These are phyloP conservation scores for Festucalex cinctus DNA, from an alignment of 2,113 vertebrate genomes.

Conservation along the genomic window DNA sequence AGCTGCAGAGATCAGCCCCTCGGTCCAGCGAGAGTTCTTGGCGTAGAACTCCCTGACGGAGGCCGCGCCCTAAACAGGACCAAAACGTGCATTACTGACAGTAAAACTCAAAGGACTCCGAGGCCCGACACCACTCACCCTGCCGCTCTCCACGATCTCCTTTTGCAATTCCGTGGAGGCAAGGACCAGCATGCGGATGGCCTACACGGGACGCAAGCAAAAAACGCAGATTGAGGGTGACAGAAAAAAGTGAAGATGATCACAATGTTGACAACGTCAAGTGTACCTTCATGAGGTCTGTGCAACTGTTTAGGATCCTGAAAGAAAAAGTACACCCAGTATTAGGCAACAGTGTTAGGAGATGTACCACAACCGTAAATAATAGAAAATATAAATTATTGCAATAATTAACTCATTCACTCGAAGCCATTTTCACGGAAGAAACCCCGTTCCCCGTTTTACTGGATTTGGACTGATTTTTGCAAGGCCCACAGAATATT, in stretches of 20 bases:
- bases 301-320: slow-evolving; percentile 92
- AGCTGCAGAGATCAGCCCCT: slow-evolving; percentile 95
- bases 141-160: slow-evolving; percentile 91
- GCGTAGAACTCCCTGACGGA: slow-evolving; percentile 92
- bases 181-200: slow-evolving; percentile 85
- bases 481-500: too few relatives aligned
- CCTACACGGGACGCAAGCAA: slow-evolving; percentile 65
- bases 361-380: not conserved
- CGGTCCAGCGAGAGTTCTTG: slow-evolving; percentile 96
- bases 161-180: slow-evolving; percentile 91
- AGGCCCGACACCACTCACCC: slow-evolving; percentile 73
- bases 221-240: not conserved
- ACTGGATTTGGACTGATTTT: too few relatives aligned
- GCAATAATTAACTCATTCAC: too few relatives aligned
- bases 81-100: not conserved
- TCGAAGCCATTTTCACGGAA: too few relatives aligned
- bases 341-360: too few relatives aligned
- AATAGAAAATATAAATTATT: too few relatives aligned
- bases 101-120: not conserved
- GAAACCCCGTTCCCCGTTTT: too few relatives aligned
- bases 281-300: slow-evolving; percentile 93
- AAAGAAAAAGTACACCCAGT: not conserved
- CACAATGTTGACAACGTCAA: not conserved
- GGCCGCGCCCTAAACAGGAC: slow-evolving; percentile 82
- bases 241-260: not conserved